Conservation (phyloP, 2,888 invertebrate species). For the Stegana nigrithorax region DNA sequence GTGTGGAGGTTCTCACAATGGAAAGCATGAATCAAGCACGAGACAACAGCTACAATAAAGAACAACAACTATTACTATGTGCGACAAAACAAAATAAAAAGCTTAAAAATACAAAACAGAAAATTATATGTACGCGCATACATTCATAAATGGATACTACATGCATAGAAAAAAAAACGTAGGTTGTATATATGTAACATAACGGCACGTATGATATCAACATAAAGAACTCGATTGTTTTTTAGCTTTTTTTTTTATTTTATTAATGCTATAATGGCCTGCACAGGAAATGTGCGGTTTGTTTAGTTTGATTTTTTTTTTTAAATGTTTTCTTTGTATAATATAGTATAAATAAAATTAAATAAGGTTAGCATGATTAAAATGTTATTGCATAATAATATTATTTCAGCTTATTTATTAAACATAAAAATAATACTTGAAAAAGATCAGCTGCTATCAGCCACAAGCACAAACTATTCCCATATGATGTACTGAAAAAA, state of each 20-base stretch:
- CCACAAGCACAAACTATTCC: not conserved
- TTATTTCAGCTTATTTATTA: not conserved
- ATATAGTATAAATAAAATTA: not conserved
- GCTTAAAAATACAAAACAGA: conserved; percentile 21
- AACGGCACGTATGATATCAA: not conserved
- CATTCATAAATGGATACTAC: not conserved
- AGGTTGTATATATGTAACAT: not conserved
- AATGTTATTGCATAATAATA: not conserved
- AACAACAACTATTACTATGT: conserved; percentile 35
- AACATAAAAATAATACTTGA: not conserved
- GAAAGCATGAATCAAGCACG: not conserved
- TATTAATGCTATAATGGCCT: not conserved
- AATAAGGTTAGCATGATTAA: conserved; percentile 2
- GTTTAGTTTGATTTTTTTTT: not conserved
- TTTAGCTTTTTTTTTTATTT: not conserved
- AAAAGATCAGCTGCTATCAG: conserved; percentile 11
- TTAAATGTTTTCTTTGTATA: not conserved
- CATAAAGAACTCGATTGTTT: conserved; percentile 14
- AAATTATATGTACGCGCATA: not conserved
- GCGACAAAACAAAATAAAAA: conserved; percentile 23
- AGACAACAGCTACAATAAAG: not conserved
- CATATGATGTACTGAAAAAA: not conserved
- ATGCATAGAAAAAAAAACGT: not conserved
- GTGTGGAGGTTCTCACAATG: not conserved
- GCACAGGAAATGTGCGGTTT: conserved; percentile 6